Conservation (phyloP, 2,113 vertebrate genomes). For the Clupea harengus region DNA sequence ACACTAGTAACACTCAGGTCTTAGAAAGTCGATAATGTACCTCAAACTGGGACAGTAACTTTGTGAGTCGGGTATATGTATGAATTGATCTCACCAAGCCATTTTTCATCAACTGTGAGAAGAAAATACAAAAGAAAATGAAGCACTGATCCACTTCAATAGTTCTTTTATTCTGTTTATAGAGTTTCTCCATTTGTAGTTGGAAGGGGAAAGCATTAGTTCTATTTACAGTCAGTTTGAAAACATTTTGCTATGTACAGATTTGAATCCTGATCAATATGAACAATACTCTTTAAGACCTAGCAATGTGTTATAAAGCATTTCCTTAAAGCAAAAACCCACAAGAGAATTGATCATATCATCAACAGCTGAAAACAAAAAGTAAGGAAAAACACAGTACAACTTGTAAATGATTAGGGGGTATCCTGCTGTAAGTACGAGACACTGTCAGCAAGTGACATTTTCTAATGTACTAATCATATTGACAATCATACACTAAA, state of each 20-base stretch:
- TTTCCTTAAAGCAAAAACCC: conserved; percentile 81
- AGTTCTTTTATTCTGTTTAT: conserved; percentile 93
- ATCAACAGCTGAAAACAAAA: conserved; percentile 73
- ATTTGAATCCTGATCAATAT: conserved; percentile 96
- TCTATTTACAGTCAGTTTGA: conserved; percentile 96
- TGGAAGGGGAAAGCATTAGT: conserved; percentile 89
- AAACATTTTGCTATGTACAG: conserved; percentile 94
- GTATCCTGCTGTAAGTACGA: conserved; percentile 76
- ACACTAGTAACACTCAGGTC: not conserved
- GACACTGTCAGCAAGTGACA: conserved; percentile 81
- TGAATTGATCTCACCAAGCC: not conserved
- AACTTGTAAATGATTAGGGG: conserved; percentile 69
- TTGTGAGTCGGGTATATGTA: not conserved
- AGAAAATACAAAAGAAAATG: not conserved
- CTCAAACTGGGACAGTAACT: too few relatives aligned
- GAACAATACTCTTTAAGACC: conserved; percentile 89
- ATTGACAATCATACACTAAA: conserved; percentile 89
- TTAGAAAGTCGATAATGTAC: too few relatives aligned
- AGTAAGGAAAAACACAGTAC: conserved; percentile 64
- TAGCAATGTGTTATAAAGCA: conserved; percentile 88
- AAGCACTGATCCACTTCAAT: conserved; percentile 68
- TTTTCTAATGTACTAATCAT: conserved; percentile 83
- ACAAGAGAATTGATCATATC: conserved; percentile 74
- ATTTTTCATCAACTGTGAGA: not conserved
- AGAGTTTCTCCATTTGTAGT: conserved; percentile 91